A percentile compares a stretch with the other conserved stretches of the same genome.
Conservation (phyloP, 1,140 invertebrate species). For the Helicorthomorpha holstii region DNA sequence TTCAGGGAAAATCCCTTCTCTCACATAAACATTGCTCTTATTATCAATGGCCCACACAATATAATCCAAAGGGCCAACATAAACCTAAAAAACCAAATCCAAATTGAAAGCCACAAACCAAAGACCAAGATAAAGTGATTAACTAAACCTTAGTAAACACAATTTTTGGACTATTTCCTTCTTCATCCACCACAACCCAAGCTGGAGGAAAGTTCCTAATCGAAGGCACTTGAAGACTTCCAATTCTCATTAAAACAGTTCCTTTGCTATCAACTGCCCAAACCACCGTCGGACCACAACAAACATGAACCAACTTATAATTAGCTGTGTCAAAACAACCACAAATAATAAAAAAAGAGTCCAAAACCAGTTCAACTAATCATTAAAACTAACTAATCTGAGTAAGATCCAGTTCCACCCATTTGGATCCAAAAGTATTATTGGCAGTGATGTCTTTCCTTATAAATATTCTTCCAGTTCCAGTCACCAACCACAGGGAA, state of each 20-base stretch:
- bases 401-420: slow-evolving; percentile 27
- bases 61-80: slow-evolving; percentile 28
- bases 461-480: slow-evolving; percentile 26
- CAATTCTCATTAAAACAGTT: slow-evolving; percentile 30
- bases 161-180: not conserved
- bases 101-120: too few species aligned
- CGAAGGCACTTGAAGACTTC: slow-evolving; percentile 27
- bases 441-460: slow-evolving; percentile 25
- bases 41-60: slow-evolving; percentile 40
- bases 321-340: slow-evolving; percentile 21
- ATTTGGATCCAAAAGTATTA: slow-evolving; percentile 25
- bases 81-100: slow-evolving; percentile 20
- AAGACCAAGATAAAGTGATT: too few species aligned
- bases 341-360: not conserved
- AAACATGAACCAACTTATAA: slow-evolving; percentile 25
- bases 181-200: slow-evolving; percentile 30
- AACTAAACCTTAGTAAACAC: too few species aligned
- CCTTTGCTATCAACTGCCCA: slow-evolving; percentile 34
- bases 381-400: slow-evolving; percentile 25
- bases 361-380: not conserved
- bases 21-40: slow-evolving; percentile 30
- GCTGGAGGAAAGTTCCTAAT: slow-evolving; percentile 27
- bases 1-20: slow-evolving; percentile 32
- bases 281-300: slow-evolving; percentile 30
- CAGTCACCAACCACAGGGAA: slow-evolving; percentile 30